Conservation (phyloP, 2,113 vertebrate species). For the Pteronura brasiliensis region DNA sequence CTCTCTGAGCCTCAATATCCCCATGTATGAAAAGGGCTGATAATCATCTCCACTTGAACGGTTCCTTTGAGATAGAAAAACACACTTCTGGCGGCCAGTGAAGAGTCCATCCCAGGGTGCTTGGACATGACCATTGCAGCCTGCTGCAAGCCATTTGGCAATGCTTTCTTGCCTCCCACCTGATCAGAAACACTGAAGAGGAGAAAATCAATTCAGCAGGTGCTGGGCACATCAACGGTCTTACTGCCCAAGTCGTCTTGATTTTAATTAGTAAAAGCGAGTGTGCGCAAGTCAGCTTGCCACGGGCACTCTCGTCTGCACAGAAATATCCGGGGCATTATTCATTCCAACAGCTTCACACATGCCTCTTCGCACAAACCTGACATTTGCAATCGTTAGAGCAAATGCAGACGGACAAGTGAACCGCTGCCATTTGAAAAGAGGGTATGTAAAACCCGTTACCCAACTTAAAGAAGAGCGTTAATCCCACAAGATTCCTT, state of each 20-base stretch:
- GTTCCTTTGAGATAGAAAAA: constrained; percentile 11
- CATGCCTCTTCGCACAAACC: not conserved
- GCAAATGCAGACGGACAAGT: not conserved
- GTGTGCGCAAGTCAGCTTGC: not conserved
- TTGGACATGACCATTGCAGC: too few species aligned
- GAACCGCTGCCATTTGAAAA: not conserved
- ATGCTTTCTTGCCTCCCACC: not conserved
- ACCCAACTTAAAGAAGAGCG: not conserved
- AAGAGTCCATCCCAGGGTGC: not conserved
- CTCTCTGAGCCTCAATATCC: not conserved
- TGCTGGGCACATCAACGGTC: fast-evolving
- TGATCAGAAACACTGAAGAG: not conserved
- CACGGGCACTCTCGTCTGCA: not conserved
- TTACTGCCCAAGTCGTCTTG: not conserved
- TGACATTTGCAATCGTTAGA: not conserved
- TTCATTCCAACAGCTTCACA: not conserved
- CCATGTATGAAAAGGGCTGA: not conserved
- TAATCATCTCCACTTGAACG: not conserved
- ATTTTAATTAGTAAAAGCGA: not conserved
- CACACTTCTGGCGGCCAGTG: not conserved
- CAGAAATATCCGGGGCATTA: not conserved
- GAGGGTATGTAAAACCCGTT: not conserved
- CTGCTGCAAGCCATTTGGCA: fast-evolving
- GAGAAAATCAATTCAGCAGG: not conserved
- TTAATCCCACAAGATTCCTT: not conserved